phyloP scores from a whole-genome alignment of 2,113 vertebrate species.

The Trinectes maculatus region DNA sequence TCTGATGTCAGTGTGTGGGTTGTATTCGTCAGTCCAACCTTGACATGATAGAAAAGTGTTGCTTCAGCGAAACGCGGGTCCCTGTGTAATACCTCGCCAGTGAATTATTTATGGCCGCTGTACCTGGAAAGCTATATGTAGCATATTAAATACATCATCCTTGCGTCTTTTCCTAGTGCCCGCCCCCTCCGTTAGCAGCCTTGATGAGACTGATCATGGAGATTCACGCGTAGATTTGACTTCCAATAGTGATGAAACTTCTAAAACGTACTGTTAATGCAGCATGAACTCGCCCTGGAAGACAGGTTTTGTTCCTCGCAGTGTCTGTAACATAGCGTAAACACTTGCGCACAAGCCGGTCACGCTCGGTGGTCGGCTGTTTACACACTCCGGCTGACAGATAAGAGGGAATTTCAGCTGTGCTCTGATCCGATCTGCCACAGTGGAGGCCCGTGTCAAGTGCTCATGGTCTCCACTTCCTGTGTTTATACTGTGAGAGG shows the following conservation, averaged over 20 bases:
- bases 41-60: slow-evolving; percentile 49
- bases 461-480: slow-evolving; percentile 61
- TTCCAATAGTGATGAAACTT: slow-evolving; percentile 47
- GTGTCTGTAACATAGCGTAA: slow-evolving; percentile 42
- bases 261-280: too few species aligned
- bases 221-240: slow-evolving; percentile 36
- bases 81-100: slow-evolving; percentile 19
- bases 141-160: slow-evolving; percentile 71
- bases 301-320: slow-evolving; percentile 35
- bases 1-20: neutral
- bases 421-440: slow-evolving; percentile 75
- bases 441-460: slow-evolving; percentile 74
- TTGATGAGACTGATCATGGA: slow-evolving; percentile 41
- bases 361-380: slow-evolving; percentile 57
- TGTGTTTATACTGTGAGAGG: slow-evolving; percentile 71
- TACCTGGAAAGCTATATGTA: slow-evolving; percentile 56
- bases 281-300: slow-evolving; percentile 21
- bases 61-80: slow-evolving; percentile 50
- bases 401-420: slow-evolving; percentile 67
- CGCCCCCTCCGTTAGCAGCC: slow-evolving; percentile 34
- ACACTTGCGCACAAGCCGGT: slow-evolving; percentile 47
- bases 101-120: slow-evolving; percentile 73
- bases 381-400: slow-evolving; percentile 66
- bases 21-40: slow-evolving; percentile 9
- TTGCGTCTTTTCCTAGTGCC: slow-evolving; percentile 65